These are phyloP conservation scores for Mohoua ochrocephala DNA, from an alignment of 2,113 vertebrate genomes.

Conservation along the genomic window DNA sequence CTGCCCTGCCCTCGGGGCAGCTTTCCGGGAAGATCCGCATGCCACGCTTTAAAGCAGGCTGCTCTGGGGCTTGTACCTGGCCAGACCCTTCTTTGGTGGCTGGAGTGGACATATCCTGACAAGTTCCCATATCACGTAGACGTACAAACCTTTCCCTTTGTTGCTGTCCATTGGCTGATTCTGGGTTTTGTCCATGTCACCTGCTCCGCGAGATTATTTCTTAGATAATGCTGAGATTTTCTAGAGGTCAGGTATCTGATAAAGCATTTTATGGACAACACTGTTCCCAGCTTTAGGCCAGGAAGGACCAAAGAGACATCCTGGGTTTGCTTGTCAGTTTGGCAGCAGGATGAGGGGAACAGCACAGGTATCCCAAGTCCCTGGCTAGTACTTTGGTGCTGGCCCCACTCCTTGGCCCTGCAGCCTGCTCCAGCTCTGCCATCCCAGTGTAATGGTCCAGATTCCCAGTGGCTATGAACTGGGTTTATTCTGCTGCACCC, in stretches of 20 bases:
- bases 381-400: neutral
- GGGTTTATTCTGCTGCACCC: neutral
- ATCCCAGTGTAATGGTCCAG: no score
- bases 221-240: neutral
- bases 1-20: neutral
- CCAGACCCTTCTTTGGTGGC: neutral
- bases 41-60: rapidly evolving
- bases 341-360: neutral
- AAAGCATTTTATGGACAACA: rapidly evolving
- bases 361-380: neutral
- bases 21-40: neutral
- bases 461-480: neutral
- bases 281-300: neutral
- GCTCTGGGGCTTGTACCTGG: neutral
- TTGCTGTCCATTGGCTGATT: rapidly evolving
- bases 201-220: neutral
- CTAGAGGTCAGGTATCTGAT: neutral
- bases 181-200: neutral
- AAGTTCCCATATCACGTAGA: rapidly evolving
- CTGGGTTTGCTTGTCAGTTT: neutral
- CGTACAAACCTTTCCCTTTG: neutral
- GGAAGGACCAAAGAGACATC: neutral
- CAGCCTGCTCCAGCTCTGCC: neutral
- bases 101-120: rapidly evolving
- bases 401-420: neutral